A percentile compares a stretch with the other conserved stretches of the same genome.
phyloP scores from a whole-genome alignment of 2,113 vertebrate genomes.

The Hemichromis elongatus region DNA sequence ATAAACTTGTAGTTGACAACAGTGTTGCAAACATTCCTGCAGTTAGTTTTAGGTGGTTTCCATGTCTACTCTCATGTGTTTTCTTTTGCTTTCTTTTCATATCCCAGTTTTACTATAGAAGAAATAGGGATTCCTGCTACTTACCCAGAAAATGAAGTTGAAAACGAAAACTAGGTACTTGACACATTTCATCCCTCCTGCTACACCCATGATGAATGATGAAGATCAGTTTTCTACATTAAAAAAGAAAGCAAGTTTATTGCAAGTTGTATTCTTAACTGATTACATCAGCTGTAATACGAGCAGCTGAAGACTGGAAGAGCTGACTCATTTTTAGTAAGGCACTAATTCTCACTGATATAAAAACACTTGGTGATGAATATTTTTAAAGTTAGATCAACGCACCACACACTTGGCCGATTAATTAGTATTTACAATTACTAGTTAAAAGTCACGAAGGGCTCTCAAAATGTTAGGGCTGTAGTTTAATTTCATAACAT shows the following conservation, averaged over 20 bases:
- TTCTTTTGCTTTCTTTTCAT: neutral
- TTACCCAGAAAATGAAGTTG: conserved; percentile 87
- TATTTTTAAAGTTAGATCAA: neutral
- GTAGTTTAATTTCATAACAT: neutral
- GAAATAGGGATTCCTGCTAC: conserved; percentile 29
- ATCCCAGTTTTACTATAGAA: neutral
- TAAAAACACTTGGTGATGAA: neutral
- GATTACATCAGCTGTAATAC: neutral
- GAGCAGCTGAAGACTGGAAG: neutral
- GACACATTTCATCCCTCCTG: conserved; percentile 82
- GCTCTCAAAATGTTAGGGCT: neutral
- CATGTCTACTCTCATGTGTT: neutral
- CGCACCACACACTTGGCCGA: neutral
- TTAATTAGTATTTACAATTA: neutral
- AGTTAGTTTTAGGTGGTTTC: neutral
- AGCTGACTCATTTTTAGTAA: neutral
- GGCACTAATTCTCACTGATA: neutral
- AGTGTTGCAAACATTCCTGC: neutral
- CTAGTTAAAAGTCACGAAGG: neutral
- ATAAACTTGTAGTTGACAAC: neutral
- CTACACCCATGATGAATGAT: conserved; percentile 75
- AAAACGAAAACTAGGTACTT: conserved; percentile 82
- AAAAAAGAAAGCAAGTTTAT: neutral
- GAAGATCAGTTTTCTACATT: conserved; percentile 22
- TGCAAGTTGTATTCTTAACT: neutral